These are phyloP conservation scores for Synaphobranchus kaupii DNA, from an alignment of 2,797 vertebrate species.

Conservation along the genomic window DNA sequence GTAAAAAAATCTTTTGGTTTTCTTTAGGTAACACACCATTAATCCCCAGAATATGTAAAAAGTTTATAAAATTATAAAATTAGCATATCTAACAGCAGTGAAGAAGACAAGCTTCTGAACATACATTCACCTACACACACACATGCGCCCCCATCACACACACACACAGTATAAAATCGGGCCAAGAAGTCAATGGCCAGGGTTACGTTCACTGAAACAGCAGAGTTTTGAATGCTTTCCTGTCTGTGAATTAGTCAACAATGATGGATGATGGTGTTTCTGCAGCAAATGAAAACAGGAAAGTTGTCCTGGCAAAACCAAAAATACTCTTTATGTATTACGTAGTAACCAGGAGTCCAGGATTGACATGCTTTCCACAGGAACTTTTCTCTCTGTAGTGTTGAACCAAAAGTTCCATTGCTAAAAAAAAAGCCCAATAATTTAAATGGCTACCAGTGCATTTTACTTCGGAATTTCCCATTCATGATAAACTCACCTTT, in stretches of 20 bases:
- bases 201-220: neutral
- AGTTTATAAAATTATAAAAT: neutral
- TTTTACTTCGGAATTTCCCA: neutral
- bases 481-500: neutral
- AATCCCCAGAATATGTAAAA: neutral
- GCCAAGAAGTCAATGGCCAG: neutral
- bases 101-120: neutral
- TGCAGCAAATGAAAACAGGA: conserved; percentile 12
- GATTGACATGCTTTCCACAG: neutral
- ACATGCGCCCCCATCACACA: neutral
- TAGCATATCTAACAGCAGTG: neutral
- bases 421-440: neutral
- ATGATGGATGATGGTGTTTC: neutral
- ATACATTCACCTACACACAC: neutral
- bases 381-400: neutral
- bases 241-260: neutral
- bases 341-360: neutral
- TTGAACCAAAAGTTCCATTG: neutral
- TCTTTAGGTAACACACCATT: conserved; percentile 20
- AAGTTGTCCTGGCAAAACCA: conserved; percentile 2
- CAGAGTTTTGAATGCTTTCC: neutral
- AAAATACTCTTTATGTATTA: conserved; percentile 6
- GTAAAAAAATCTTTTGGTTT: neutral
- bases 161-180: neutral
- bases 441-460: neutral